Base-by-base conservation (phyloP, 2,797 vertebrate species). In the Typhlichthys eigenmanni region DNA sequence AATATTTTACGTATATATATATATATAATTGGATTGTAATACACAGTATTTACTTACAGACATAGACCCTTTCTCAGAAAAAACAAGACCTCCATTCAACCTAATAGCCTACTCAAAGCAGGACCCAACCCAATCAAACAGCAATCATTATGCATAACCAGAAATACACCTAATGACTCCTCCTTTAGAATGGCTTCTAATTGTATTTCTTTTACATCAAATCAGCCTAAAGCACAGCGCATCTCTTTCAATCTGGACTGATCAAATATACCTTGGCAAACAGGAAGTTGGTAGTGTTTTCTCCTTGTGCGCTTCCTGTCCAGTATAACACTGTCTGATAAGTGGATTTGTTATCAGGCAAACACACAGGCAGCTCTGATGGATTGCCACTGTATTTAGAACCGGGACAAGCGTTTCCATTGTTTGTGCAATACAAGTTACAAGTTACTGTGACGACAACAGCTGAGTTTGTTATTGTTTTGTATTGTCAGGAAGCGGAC, bases 221-320 rank as follows among this genome's bases (percentile, higher is more conserved):
- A 38, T 19, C 19, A 19, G 34, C 34, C 34, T 38, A 6, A 38
- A 38, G 34, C 34, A 38, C 34, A 38, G 8, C 3, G 34, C 34
- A 8, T 38, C 8, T 38, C 6, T 5, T 8, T 38, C 34, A 5
- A 38, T 8, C 5, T 38, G 34, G 34, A 38, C 34, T 57, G 32
- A 38, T n/a, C 43, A 10, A 45, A n/a, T n/a, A 13, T 57, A 16
- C n/a, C 32, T 38, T 38, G 8, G 55, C 38, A 57, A 43, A 38
- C 14, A 57, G 34, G 55, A 57, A 57, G 14, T 57, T 43, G 34
- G 32, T 38, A 56, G 54, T 34, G 19, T 56, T 4, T 14, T 24
- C 24, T 56, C 34, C 24, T 34, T 16, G 13, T 14, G 34, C 8
- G 6, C 53, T 57, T 57, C 55, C 55, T 57, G 55, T 57, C 34